A percentile compares a stretch with the other conserved stretches of the same genome.
These are phyloP conservation scores for Calliopum simillimum DNA, from an alignment of 2,888 invertebrate species.

Conservation along the genomic window DNA sequence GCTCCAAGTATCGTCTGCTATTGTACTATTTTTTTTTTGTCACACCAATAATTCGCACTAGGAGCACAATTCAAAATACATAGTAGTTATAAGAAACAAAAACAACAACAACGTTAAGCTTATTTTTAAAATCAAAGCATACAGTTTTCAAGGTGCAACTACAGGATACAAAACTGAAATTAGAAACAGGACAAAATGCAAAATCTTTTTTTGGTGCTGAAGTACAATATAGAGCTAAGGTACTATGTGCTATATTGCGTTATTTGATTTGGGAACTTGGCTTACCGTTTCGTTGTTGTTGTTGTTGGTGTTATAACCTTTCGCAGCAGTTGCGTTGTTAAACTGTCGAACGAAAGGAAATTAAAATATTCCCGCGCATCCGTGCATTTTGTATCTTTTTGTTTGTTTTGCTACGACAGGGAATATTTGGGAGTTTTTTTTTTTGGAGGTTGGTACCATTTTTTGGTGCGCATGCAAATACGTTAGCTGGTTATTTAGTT, in stretches of 20 bases:
- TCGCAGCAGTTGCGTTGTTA: neutral
- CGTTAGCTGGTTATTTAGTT: neutral
- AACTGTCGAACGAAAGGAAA: constrained; percentile 53
- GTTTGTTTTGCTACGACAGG: neutral
- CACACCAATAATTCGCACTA: no score
- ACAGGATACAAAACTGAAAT: constrained; percentile 5
- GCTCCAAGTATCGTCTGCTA: no score
- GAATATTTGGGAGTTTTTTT: neutral
- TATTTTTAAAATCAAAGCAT: neutral
- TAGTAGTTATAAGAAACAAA: neutral
- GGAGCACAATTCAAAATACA: no score
- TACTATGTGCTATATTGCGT: no score
- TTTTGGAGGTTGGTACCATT: neutral
- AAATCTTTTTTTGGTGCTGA: no score
- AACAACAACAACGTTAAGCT: neutral
- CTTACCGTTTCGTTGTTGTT: neutral
- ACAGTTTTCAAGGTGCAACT: neutral
- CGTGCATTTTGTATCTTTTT: constrained; percentile 55
- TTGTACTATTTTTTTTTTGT: no score
- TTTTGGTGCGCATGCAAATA: neutral
- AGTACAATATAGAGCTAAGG: no score
- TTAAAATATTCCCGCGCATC: constrained; percentile 60
- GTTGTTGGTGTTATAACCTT: neutral
- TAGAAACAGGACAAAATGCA: neutral
- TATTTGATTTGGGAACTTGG: no score